Evolutionary conservation across 2,888 invertebrate species (phyloP).

Genomic region (Mesochorus sp.): DNA sequence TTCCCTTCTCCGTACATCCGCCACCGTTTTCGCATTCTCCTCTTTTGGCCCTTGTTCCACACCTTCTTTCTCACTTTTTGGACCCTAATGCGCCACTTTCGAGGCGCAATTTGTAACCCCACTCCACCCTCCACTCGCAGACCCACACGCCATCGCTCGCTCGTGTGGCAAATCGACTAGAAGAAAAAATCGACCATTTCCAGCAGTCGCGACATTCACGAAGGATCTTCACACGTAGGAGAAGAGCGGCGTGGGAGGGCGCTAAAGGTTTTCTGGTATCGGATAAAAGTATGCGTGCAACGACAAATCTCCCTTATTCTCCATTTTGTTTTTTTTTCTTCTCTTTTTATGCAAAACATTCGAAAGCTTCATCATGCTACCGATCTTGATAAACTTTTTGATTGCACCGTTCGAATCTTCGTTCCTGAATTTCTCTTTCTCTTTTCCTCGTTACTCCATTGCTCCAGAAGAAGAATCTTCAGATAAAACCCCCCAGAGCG

Average conservation of each 20-base stretch:
- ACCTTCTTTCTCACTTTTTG: slow-evolving; percentile 43
- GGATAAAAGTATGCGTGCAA: background rate
- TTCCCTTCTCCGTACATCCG: slow-evolving; percentile 77
- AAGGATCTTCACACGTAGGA: slow-evolving; percentile 4
- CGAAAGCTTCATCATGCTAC: background rate
- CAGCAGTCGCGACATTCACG: slow-evolving; percentile 24
- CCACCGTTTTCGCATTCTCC: slow-evolving; percentile 64
- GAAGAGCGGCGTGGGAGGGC: background rate
- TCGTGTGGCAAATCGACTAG: slow-evolving; percentile 63
- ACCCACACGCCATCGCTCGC: slow-evolving; percentile 13
- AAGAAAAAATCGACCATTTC: slow-evolving; percentile 63
- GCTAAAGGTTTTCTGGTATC: slow-evolving; percentile 17
- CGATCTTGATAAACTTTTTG: slow-evolving; percentile 5
- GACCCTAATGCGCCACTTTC: slow-evolving; percentile 61
- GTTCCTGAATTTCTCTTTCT: slow-evolving; percentile 32
- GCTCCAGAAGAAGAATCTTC: slow-evolving; percentile 68
- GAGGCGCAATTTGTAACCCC: slow-evolving; percentile 64
- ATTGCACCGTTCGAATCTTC: background rate
- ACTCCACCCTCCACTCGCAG: slow-evolving; percentile 13
- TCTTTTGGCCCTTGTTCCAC: slow-evolving; percentile 17
- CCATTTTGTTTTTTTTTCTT: background rate
- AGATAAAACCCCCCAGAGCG: slow-evolving; percentile 88
- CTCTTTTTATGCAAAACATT: background rate
- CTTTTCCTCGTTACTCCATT: too few species aligned
- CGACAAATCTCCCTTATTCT: slow-evolving; percentile 18